phyloP scores from a whole-genome alignment of 2,888 invertebrate genomes.

The Eueremaeus valkanovi region DNA sequence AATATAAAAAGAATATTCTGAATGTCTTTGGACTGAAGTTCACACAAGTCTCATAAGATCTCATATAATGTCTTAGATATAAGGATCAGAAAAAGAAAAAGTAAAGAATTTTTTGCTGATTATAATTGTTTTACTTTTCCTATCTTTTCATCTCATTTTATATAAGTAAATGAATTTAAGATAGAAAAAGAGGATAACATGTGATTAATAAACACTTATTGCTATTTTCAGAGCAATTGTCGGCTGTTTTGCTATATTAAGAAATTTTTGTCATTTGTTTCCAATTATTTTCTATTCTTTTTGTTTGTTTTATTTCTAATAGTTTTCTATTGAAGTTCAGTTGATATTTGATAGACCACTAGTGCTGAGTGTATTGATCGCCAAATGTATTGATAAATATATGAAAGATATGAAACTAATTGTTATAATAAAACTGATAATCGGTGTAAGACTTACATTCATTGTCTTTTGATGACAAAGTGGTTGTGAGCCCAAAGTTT shows the following conservation, averaged over 20 bases:
- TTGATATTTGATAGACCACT: not conserved
- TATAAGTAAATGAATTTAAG: constrained; percentile 8
- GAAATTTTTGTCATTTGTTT: not conserved
- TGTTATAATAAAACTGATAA: constrained; percentile 1
- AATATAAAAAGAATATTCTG: not conserved
- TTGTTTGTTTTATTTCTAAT: no score
- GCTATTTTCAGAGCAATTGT: not conserved
- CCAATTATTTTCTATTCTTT: not conserved
- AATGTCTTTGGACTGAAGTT: not conserved
- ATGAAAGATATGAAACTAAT: not conserved
- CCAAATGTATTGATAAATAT: not conserved
- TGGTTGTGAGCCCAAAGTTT: not conserved
- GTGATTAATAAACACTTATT: not conserved
- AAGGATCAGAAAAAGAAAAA: not conserved
- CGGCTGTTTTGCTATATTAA: no score
- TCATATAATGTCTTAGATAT: not conserved
- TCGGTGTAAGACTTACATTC: constrained; percentile 12
- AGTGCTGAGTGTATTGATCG: no score
- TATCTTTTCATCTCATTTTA: not conserved
- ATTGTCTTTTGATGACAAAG: constrained; percentile 16
- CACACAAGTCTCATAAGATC: not conserved
- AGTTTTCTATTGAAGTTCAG: no score
- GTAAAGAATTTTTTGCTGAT: constrained; percentile 18
- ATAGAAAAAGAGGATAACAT: not conserved
- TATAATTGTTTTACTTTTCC: constrained; percentile 25